Evolutionary conservation across 2,888 invertebrate genomes (phyloP), one percentile per base, ranked within the genome.

Genomic region (Chouioia cunea): DNA sequence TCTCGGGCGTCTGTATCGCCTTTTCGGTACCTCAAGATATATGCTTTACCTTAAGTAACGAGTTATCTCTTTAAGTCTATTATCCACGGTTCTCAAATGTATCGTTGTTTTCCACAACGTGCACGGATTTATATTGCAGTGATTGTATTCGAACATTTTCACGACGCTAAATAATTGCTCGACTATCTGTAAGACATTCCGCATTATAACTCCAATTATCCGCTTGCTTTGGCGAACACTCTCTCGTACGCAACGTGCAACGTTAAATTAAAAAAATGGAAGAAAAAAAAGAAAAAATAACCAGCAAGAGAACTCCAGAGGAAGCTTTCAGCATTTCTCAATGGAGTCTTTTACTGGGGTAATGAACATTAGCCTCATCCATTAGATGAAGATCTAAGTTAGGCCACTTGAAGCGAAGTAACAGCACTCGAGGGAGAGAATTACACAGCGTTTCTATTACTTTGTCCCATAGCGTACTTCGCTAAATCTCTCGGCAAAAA

Each of bases 381-480:
- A 50, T 69, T 63, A 69, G 68, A 69, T 69, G 68, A 63, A 54
- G 63, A 69, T 69, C 68, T 63, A 56, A 69, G 68, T 63, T 46
- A 46, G 23, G 43, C 54, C 27, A 44, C 63, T 63, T 69, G 52
- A 54, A n/a, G 16, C 23, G 52, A 59, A 66, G 52, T 59, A 59
- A 12, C 46, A 14, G 46, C 46, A 66, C 58, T 67, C 54, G n/a
- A 53, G 60, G 67, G 44, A 36, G 66, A 20, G 50, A 50, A 50
- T 50, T 20, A 20, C 58, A 52, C 23, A 65, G 43, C 57, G 57
- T 43, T 57, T 48, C 22, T 23, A 48, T 52, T 50, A 58, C 58
- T 58, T 58, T 22, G 14, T 18, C 43, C 27, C 23, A 36, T 47
- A 22, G 15, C 23, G 6, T 23, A 22, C 16, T 16, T n/a, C 14